phyloP scores from a whole-genome alignment of 2,797 vertebrate species.

The Momotus momota region DNA sequence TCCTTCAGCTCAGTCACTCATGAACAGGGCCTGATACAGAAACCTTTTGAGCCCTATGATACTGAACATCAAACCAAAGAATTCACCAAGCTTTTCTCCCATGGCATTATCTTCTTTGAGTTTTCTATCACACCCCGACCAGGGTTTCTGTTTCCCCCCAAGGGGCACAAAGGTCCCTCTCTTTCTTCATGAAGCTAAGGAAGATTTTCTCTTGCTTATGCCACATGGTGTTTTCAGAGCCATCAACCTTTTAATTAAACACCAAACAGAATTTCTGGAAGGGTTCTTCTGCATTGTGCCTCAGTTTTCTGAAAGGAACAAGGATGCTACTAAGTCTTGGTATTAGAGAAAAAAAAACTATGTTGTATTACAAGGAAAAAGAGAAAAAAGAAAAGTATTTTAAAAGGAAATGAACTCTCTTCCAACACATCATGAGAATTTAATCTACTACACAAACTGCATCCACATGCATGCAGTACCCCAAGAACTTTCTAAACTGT shows the following conservation, averaged over 20 bases:
- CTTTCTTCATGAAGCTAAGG: background rate
- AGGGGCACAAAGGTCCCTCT: background rate
- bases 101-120: background rate
- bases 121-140: background rate
- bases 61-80: background rate
- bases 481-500: background rate
- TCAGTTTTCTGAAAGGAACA: background rate
- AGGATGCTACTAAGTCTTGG: background rate
- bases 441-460: background rate
- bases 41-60: background rate
- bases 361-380: background rate
- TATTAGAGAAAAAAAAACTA: background rate
- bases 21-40: rapidly evolving
- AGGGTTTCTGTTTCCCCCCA: background rate
- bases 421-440: background rate
- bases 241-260: background rate
- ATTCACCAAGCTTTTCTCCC: background rate
- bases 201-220: background rate
- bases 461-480: background rate
- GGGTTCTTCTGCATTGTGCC: background rate
- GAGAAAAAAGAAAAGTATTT: background rate
- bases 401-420: background rate
- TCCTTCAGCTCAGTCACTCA: background rate
- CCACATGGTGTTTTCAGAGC: background rate
- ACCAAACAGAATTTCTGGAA: background rate